Percentiles rank a stretch among this genome's conserved stretches.
Evolutionary conservation across 2,113 vertebrate species (phyloP).

Genomic region (Calonectris borealis): DNA sequence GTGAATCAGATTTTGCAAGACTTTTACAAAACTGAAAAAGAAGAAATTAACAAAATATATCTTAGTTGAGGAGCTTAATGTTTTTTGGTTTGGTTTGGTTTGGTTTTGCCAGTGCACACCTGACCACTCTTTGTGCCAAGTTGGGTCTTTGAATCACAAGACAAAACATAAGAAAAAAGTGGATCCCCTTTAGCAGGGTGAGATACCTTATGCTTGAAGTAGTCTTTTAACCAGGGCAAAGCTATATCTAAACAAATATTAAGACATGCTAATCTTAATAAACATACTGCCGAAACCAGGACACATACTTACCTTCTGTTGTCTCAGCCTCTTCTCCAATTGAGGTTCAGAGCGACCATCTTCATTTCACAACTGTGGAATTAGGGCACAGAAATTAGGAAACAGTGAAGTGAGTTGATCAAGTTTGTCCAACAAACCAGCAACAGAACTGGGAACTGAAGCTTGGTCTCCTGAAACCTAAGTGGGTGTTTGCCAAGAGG

Average conservation of each 20-base stretch:
- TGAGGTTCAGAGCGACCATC: background rate
- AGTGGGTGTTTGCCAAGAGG: background rate
- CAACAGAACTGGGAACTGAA: background rate
- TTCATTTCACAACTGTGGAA: background rate
- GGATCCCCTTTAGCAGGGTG: background rate
- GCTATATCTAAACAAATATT: background rate
- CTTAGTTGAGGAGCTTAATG: background rate
- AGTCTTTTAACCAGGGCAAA: background rate
- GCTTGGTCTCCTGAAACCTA: background rate
- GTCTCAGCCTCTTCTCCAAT: background rate
- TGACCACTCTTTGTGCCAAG: background rate
- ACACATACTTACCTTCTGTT: background rate
- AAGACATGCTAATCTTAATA: background rate
- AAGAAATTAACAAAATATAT: background rate
- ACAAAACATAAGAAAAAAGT: background rate
- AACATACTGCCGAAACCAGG: background rate
- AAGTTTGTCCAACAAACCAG: background rate
- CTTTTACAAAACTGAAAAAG: background rate
- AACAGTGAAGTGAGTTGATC: background rate
- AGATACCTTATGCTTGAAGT: background rate
- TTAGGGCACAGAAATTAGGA: background rate
- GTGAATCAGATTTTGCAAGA: background rate
- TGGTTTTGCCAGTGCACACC: background rate
- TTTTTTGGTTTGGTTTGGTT: background rate
- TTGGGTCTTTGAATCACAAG: background rate